A percentile compares a stretch with the other conserved stretches of the same genome.
Conservation (phyloP, 2,113 vertebrate genomes). For the Columba livia region DNA sequence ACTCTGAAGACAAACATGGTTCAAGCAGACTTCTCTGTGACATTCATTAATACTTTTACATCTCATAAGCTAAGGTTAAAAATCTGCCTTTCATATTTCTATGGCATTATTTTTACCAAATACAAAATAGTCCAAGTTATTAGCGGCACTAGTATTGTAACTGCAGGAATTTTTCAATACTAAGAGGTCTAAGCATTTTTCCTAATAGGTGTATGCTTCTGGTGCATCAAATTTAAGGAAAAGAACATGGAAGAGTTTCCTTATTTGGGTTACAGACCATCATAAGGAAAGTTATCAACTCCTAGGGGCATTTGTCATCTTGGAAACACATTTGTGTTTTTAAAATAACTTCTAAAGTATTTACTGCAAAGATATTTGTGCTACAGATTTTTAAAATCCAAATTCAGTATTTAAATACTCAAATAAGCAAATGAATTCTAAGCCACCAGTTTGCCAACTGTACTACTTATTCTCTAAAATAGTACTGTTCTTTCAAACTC, state of each 20-base stretch:
- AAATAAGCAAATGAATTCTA: background rate
- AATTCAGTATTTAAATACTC: background rate
- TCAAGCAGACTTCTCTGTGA: background rate
- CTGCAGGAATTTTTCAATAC: background rate
- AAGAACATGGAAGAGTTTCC: background rate
- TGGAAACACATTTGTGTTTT: background rate
- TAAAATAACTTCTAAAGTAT: background rate
- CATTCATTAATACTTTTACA: background rate
- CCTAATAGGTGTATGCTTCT: background rate
- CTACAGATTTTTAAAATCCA: background rate
- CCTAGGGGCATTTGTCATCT: background rate
- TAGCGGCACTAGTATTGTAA: background rate
- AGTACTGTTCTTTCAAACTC: background rate
- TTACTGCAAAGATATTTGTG: background rate
- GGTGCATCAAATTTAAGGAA: background rate
- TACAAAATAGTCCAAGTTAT: background rate
- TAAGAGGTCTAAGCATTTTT: background rate
- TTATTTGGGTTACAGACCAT: background rate
- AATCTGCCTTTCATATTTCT: background rate
- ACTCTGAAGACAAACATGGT: background rate
- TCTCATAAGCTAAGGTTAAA: background rate
- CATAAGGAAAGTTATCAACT: background rate
- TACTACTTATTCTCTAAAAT: background rate
- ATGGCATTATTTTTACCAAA: background rate
- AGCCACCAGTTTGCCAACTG: background rate